Base-by-base conservation (phyloP, 2,113 vertebrate genomes). In the Daboia siamensis region DNA sequence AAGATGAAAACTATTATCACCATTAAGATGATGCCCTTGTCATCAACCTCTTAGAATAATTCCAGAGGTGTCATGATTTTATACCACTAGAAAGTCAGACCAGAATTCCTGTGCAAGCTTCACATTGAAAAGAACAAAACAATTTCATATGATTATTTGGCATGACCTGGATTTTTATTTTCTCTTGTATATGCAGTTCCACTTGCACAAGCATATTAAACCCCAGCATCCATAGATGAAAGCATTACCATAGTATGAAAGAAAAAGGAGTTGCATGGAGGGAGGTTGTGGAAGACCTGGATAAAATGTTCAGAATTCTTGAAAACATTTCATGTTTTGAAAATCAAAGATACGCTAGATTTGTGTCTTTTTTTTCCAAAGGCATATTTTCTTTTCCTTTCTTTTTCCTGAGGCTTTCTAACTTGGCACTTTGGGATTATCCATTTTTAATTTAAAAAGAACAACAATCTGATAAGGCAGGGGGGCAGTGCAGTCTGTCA, bases 151-250 rank as follows among this genome's bases (percentile, higher is more conserved):
- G 33, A 80, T 44, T 33, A 48, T 26, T 96, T 95, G 92, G 88
- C 74, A 80, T 54, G 26, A 64, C 86, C 93, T 87, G 74, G 88
- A 92, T 95, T 95, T 92, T 94, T 94, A 90, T 51, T 92, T 80
- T 93, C 94, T 96, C 93, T 90, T 52, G 44, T 89, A 94, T 93
- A 91, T 74, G 94, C 93, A 96, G 92, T 93, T 97, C 57, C 39
- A 93, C 54, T 64, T 84, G 85, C 64, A 93, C 87, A 95, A 94
- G 94, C 74, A 61, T 88, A 95, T 2, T 95, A 94, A 96, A 96
- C 91, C 91, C 95, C 74, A 91, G 95, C 95, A 95, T 87, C 55
- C 21, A 90, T 90, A 95, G 87, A 94, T 93, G 88, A 80, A 95
- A 94, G 84, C 92, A 93, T 91, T 95, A 93, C 59, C 94, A 92